Evolutionary conservation across 2,797 vertebrate genomes (phyloP).

Genomic region (Sebastes aleutianus): DNA sequence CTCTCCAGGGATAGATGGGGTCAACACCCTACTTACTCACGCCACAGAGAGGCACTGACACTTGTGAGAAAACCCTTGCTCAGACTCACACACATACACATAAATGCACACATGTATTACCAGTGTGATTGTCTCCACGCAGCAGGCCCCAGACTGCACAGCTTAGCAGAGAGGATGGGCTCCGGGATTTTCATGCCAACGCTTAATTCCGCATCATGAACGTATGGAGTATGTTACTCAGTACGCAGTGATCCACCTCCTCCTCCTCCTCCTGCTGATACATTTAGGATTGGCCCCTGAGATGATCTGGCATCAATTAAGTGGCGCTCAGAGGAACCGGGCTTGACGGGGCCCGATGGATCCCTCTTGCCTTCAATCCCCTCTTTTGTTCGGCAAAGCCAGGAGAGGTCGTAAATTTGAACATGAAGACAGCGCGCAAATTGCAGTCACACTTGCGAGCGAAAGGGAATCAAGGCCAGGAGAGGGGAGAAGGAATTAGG

Average conservation of each 20-base stretch:
- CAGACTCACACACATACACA: slow-evolving; percentile 13
- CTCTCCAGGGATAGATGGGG: slow-evolving; percentile 79
- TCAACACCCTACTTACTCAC: slow-evolving; percentile 83
- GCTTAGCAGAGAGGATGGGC: slow-evolving; percentile 47
- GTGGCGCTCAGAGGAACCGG: slow-evolving; percentile 66
- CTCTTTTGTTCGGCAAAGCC: slow-evolving; percentile 77
- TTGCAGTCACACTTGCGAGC: slow-evolving; percentile 80
- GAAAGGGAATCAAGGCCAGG: slow-evolving; percentile 69
- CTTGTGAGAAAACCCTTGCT: slow-evolving; percentile 76
- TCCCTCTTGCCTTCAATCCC: slow-evolving; percentile 74
- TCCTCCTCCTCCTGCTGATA: slow-evolving; percentile 34
- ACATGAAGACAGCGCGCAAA: slow-evolving; percentile 82
- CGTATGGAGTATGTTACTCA: slow-evolving; percentile 65
- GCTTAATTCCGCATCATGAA: slow-evolving; percentile 63
- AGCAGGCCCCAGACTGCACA: slow-evolving; percentile 35
- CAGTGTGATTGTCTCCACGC: slow-evolving; percentile 52
- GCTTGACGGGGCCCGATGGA: slow-evolving; percentile 72
- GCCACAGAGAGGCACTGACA: slow-evolving; percentile 78
- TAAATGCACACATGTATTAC: slow-evolving; percentile 23
- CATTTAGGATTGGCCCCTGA: slow-evolving; percentile 65
- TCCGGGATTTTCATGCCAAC: slow-evolving; percentile 60
- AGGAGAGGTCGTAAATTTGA: slow-evolving; percentile 77
- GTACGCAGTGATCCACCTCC: slow-evolving; percentile 53
- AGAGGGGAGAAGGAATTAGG: slow-evolving; percentile 63
- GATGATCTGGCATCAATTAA: slow-evolving; percentile 83